Percentiles rank a stretch among this genome's conserved stretches.
Conservation (phyloP, 2,888 invertebrate genomes). For the Cosmorhoe ocellata region DNA sequence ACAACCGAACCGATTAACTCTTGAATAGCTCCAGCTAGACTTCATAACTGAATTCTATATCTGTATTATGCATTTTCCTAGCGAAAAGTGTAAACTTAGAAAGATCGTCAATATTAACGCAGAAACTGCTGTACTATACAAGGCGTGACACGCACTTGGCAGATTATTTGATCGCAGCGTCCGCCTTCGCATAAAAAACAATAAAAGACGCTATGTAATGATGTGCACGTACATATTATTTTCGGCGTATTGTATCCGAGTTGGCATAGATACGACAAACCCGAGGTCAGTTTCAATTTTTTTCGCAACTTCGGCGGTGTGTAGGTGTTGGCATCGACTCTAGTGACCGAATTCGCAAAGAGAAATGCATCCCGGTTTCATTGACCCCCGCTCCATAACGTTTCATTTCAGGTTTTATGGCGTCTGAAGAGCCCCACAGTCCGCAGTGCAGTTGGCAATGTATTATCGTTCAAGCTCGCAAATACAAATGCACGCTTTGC, state of each 20-base stretch:
- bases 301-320: conserved; percentile 11
- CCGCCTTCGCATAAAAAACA: conserved; percentile 12
- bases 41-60: no score
- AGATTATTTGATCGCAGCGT: background rate
- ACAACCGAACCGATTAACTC: conserved; percentile 29
- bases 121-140: no score
- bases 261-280: conserved; percentile 26
- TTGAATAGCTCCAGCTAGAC: conserved; percentile 6
- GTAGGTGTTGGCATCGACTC: conserved; percentile 33
- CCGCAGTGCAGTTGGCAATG: conserved; percentile 2
- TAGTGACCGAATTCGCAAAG: conserved; percentile 36
- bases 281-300: conserved; percentile 24
- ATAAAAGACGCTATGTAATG: conserved; percentile 23
- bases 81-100: no score
- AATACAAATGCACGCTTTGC: background rate
- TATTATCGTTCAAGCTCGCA: background rate
- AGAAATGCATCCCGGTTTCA: conserved; percentile 44
- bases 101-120: no score
- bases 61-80: no score
- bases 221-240: conserved; percentile 34
- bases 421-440: conserved; percentile 4
- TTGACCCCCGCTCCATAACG: conserved; percentile 45
- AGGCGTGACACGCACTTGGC: background rate
- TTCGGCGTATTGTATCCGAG: conserved; percentile 31
- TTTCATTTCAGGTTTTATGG: conserved; percentile 11